Evolutionary conservation across 2,888 invertebrate species (phyloP).

Genomic region (Prenolepis imparis): DNA sequence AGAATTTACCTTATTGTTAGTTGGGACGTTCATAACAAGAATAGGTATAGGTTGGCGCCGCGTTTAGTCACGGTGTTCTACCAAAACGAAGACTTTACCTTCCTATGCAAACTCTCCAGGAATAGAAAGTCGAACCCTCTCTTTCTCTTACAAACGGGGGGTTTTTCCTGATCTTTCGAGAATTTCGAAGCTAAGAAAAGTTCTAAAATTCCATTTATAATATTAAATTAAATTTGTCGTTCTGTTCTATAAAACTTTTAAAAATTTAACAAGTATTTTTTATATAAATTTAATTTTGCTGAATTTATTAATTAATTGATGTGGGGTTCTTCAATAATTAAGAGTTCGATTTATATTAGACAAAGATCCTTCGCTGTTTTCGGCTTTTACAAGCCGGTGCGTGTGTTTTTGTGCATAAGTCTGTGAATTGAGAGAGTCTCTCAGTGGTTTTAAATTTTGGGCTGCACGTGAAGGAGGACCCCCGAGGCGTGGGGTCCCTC

Average conservation of each 20-base stretch:
- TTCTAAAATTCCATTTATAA: neutral
- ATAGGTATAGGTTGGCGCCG: slow-evolving; percentile 31
- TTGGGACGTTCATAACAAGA: slow-evolving; percentile 28
- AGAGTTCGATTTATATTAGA: neutral
- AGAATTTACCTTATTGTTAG: slow-evolving; percentile 44
- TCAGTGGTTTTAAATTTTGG: slow-evolving; percentile 48
- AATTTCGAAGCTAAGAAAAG: neutral
- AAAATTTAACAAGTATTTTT: neutral
- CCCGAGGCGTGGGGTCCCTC: slow-evolving; percentile 47
- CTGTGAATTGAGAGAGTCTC: slow-evolving; percentile 34
- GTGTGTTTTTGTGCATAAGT: neutral
- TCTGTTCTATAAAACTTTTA: neutral
- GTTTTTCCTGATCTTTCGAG: neutral
- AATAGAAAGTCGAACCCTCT: slow-evolving; percentile 18
- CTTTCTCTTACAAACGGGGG: neutral
- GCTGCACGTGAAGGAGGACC: slow-evolving; percentile 49
- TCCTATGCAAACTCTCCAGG: slow-evolving; percentile 51
- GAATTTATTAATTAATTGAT: neutral
- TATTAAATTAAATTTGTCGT: neutral
- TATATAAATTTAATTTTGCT: neutral
- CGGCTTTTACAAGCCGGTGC: too few relatives aligned
- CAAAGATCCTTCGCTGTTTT: neutral
- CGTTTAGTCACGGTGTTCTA: slow-evolving; percentile 39
- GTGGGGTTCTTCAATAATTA: neutral
- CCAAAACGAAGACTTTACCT: slow-evolving; percentile 58